These are phyloP conservation scores for Hydraecia micacea DNA, from an alignment of 2,888 invertebrate genomes.

Conservation along the genomic window DNA sequence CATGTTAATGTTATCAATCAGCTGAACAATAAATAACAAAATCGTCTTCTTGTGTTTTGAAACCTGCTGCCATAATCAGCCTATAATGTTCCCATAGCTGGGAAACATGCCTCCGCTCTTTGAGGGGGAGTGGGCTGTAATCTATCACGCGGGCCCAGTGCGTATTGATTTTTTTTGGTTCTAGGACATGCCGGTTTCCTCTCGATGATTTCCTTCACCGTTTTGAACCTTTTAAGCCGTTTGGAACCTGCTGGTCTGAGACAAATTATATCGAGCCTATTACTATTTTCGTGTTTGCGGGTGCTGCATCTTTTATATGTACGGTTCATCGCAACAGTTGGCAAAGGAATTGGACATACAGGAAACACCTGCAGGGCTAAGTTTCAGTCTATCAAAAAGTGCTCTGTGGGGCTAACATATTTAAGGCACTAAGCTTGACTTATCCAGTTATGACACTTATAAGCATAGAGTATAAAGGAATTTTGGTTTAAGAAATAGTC, in stretches of 20 bases:
- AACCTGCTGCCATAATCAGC: too few species aligned
- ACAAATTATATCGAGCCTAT: neutral
- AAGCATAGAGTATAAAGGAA: neutral
- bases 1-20: constrained; percentile 16
- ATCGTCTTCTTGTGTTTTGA: neutral
- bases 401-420: neutral
- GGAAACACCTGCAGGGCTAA: neutral
- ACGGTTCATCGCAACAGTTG: neutral
- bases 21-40: neutral
- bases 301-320: neutral
- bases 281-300: neutral
- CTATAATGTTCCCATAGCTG: too few species aligned
- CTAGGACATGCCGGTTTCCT: too few species aligned
- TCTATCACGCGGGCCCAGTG: too few species aligned
- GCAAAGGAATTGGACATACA: neutral
- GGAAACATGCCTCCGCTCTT: too few species aligned
- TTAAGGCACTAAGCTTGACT: neutral
- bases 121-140: too few species aligned
- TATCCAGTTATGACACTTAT: neutral
- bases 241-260: too few species aligned
- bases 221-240: too few species aligned
- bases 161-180: too few species aligned
- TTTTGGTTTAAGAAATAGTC: neutral
- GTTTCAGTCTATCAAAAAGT: too few species aligned
- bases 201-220: too few species aligned